Base-by-base conservation (phyloP, 2,113 vertebrate species). In the Periophthalmodon schlosseri region DNA sequence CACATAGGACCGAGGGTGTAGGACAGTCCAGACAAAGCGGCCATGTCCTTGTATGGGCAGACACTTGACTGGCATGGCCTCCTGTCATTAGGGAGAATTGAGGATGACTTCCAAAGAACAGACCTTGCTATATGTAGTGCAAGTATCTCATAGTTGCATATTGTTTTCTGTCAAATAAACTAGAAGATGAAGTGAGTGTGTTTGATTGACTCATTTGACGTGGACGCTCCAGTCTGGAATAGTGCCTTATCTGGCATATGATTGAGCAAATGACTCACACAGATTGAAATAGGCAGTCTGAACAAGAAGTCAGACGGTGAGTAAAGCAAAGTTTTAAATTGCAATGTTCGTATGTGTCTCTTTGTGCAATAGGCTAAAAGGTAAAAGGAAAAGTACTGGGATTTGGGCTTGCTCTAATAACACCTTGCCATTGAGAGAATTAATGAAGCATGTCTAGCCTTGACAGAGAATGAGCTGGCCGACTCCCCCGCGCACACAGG, bases 1-100 rank as follows among this genome's bases (percentile, higher is more conserved):
- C 72, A 81, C 86, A 86, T n/a, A 81, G 79, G 79, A 72, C 60
- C 57, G 64, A 67, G 47, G 68, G 81, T 81, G 77, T 57, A 81
- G 79, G 81, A 86, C 79, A 49, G 81, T 79, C 77, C 77, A 73
- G 78, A 88, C 88, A 90, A 86, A 91, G 52, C 7, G 2, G 77
- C 84, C 90, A 89, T 81, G 82, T 88, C 91, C 92, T 91, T 92
- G 76, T 91, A 91, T 84, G 91, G 92, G 69, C 85, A 92, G 80
- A 83, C 86, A 85, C 88, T 91, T 90, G 88, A 92, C 88, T 86
- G 86, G 76, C 82, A 73, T 84, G 88, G 85, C 75, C 75, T 83
- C 77, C 78, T 88, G 89, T 92, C 90, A 88, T 87, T 69, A 70
- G 83, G 76, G 75, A 74, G 80, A 86, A 74, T 61, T 72, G 79